Conservation (phyloP, 2,888 invertebrate species). For the Brachyptera putata region DNA sequence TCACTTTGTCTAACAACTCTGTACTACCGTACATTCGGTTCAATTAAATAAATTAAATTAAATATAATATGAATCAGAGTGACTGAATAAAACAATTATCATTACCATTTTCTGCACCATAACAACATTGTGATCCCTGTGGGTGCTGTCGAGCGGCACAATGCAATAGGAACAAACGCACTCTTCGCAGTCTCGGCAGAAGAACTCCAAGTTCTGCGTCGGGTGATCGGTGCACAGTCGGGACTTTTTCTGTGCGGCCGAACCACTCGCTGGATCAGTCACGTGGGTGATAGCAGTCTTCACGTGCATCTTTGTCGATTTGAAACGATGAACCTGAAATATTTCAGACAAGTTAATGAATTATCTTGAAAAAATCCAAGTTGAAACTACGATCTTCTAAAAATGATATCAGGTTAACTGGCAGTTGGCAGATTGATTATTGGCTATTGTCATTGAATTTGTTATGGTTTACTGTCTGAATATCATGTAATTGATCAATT, state of each 20-base stretch:
- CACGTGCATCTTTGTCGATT: background rate
- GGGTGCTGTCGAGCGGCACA: background rate
- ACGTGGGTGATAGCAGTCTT: background rate
- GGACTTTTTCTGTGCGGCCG: background rate
- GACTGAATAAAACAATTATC: no score
- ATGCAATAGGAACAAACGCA: conserved; percentile 2
- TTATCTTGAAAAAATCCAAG: no score
- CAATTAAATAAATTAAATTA: no score
- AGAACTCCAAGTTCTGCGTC: conserved; percentile 10
- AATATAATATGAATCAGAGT: background rate
- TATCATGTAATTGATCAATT: no score
- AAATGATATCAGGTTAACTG: no score
- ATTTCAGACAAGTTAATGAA: background rate
- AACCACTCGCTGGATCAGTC: background rate
- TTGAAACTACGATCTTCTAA: no score
- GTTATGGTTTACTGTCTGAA: no score
- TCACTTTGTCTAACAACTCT: no score
- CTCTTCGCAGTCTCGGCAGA: background rate
- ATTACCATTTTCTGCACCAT: background rate
- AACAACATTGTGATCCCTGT: background rate
- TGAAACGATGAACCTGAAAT: background rate
- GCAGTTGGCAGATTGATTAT: no score
- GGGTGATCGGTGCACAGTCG: background rate
- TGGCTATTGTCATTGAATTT: no score
- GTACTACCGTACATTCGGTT: no score